Percentiles rank a stretch among this genome's conserved stretches.
phyloP scores from a whole-genome alignment of 1,140 invertebrate genomes.

The Papilio helenus region DNA sequence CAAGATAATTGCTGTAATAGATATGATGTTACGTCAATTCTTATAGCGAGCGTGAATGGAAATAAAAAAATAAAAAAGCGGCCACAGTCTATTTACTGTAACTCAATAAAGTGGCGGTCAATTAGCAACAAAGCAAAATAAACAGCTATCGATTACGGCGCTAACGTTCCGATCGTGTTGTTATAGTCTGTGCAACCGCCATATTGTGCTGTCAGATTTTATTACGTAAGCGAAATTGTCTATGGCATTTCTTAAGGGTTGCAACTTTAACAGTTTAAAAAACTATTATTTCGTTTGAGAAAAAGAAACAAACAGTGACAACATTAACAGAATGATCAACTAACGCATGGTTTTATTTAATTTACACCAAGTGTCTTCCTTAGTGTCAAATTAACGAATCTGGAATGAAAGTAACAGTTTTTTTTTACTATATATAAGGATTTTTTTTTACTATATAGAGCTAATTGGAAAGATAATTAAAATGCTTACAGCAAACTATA shows the following conservation, averaged over 20 bases:
- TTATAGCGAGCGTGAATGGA: constrained; percentile 10
- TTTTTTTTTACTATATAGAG: too few relatives aligned
- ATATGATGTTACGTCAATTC: constrained; percentile 3
- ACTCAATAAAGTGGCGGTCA: constrained; percentile 38
- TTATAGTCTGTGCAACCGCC: constrained; percentile 31
- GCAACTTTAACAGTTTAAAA: not conserved
- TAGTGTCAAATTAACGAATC: not conserved
- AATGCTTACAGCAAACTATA: too few relatives aligned
- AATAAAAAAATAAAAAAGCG: constrained; percentile 18
- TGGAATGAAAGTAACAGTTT: too few relatives aligned
- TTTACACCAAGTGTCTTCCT: not conserved
- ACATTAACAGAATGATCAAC: not conserved
- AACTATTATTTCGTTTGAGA: not conserved
- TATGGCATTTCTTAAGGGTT: constrained; percentile 5
- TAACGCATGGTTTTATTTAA: too few relatives aligned
- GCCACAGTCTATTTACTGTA: constrained; percentile 28
- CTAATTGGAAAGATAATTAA: too few relatives aligned
- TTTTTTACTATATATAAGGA: too few relatives aligned
- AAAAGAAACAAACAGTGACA: not conserved
- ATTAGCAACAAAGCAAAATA: constrained; percentile 40
- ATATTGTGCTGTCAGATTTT: constrained; percentile 30
- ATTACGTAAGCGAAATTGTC: constrained; percentile 20
- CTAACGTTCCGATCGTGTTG: constrained; percentile 22
- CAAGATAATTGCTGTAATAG: not conserved
- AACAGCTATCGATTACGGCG: constrained; percentile 39